Evolutionary conservation across 2,888 invertebrate genomes (phyloP), one percentile per base, ranked within the genome.

Genomic region (Platypus cylindrus): DNA sequence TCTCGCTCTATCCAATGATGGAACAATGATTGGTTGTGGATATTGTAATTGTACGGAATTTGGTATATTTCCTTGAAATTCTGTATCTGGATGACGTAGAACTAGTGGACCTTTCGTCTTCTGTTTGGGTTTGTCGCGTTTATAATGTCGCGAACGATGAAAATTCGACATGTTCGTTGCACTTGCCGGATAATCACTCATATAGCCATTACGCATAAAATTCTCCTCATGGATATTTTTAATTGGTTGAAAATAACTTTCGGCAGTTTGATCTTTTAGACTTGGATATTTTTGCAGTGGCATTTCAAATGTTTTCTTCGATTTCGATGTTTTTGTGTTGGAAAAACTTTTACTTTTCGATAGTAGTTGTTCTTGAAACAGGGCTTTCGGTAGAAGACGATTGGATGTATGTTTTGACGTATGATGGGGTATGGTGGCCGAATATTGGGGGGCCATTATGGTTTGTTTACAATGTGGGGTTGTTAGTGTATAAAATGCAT

Each of bases 221-320:
- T 62, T 59, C 41, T 63, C 60, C 41, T 62, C 62, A 49, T 73
- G 66, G 46, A 73, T 71, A 49, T 73, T 73, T 49, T 72, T 68
- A 45, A 74, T 73, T 4, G 74, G 74, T 62, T 74, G 74, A 47
- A 74, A 74, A 48, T 73, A 74, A 51, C 73, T 73, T 43, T 63
- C 63, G 17, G 62, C 61, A 34, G 63, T 62, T 55, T 63, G 62
- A 43, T 61, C 62, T 43, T 60, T 62, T 53, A 74, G 74, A 54
- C 74, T 74, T 57, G 74, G 73, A 49, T 73, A 71, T 54, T 74
- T 74, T 55, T 74, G 74, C 24, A 74, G 54, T 2, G 73, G 73
- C 47, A 72, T 70, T 65, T 73, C 73, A 46, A 73, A 72, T 45
- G 71, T 71, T 44, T 70, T 70, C 60, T 73, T 73, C 45, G 71